A percentile compares a stretch with the other conserved stretches of the same genome.
phyloP scores from a whole-genome alignment of 1,140 invertebrate species.

The Zaprionus nigranus region DNA sequence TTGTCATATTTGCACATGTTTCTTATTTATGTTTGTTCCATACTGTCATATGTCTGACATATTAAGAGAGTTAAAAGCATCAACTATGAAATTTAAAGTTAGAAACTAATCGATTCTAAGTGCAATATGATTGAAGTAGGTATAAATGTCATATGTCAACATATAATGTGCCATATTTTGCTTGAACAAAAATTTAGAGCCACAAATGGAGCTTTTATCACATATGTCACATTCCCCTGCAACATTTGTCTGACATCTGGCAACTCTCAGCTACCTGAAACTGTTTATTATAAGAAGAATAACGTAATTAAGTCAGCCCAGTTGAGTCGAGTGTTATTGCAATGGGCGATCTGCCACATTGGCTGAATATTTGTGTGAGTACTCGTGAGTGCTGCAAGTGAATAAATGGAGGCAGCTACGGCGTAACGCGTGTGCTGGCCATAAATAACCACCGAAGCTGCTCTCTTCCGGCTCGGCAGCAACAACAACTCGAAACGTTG shows the following conservation, averaged over 20 bases:
- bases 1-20: background rate
- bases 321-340: background rate
- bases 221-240: background rate
- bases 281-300: background rate
- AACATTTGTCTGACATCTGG: background rate
- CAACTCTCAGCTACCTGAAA: background rate
- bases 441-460: constrained; percentile 55
- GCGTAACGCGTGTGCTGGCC: constrained; percentile 52
- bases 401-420: constrained; percentile 32
- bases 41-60: background rate
- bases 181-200: too few species aligned
- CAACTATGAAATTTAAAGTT: background rate
- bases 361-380: constrained; percentile 32
- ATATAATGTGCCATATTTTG: background rate
- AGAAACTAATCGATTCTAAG: too few species aligned
- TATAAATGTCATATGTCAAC: background rate
- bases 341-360: background rate
- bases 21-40: background rate
- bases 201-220: background rate
- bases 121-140: background rate
- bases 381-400: constrained; percentile 25
- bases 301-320: constrained; percentile 1
- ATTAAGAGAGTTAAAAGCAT: background rate
- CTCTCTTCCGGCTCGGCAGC: background rate
- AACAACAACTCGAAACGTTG: constrained; percentile 19